Percentiles rank a stretch among this genome's conserved stretches.
These are phyloP conservation scores for Mamestra configurata DNA, from an alignment of 1,140 invertebrate species.

Conservation along the genomic window DNA sequence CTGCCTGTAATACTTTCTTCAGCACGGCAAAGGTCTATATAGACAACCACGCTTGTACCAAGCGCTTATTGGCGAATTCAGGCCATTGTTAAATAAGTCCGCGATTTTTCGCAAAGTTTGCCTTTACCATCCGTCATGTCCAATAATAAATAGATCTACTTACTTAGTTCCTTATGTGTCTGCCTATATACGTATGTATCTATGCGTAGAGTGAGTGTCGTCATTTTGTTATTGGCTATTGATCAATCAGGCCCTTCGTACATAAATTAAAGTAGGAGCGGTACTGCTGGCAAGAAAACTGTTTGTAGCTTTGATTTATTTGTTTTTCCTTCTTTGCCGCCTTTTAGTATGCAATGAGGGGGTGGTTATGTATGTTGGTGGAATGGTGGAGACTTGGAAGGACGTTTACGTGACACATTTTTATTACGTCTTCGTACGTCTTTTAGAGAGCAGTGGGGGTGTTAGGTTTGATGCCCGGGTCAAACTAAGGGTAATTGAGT, in stretches of 20 bases:
- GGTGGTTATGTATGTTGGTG: background rate
- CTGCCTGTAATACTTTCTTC: too few species aligned
- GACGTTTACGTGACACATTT: background rate
- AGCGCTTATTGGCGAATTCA: too few species aligned
- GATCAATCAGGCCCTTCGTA: constrained; percentile 75
- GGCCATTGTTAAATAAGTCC: background rate
- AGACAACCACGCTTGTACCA: too few species aligned
- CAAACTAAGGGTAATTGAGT: too few species aligned
- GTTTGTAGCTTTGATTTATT: constrained; percentile 19
- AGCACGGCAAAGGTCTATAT: too few species aligned
- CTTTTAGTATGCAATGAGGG: constrained; percentile 4
- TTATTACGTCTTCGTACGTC: too few species aligned
- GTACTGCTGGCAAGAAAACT: constrained; percentile 34
- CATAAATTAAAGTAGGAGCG: constrained; percentile 54
- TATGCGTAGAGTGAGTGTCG: constrained; percentile 54
- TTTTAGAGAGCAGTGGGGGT: too few species aligned
- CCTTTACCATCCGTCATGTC: too few species aligned
- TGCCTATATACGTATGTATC: constrained; percentile 24
- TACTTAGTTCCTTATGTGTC: constrained; percentile 11
- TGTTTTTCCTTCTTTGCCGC: constrained; percentile 10
- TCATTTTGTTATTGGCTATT: constrained; percentile 72
- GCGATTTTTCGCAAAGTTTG: background rate
- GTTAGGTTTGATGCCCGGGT: background rate
- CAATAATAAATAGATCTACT: background rate
- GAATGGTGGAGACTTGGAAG: too few species aligned